These are phyloP conservation scores for Triops longicaudatus DNA, from an alignment of 1,140 invertebrate genomes.

Conservation along the genomic window DNA sequence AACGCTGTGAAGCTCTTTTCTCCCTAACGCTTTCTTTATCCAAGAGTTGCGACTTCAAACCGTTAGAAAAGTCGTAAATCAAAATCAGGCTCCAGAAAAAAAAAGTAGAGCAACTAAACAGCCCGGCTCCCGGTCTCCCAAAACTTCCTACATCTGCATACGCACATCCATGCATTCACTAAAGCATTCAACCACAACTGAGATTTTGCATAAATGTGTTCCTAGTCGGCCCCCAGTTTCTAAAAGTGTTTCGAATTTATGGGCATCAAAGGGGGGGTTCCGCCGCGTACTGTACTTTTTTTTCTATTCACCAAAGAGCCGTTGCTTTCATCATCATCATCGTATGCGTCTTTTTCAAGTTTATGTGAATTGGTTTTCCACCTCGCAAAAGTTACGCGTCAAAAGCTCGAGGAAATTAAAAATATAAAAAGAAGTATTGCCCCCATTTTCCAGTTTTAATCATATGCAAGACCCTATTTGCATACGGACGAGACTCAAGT, in stretches of 20 bases:
- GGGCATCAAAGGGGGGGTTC: neutral
- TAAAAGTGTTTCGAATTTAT: neutral
- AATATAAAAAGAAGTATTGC: neutral
- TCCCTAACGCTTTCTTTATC: neutral
- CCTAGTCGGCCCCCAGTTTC: neutral
- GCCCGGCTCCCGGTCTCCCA: neutral
- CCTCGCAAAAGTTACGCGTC: neutral
- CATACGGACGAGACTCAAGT: constrained; percentile 1
- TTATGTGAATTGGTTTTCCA: neutral
- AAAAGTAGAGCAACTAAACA: constrained; percentile 1
- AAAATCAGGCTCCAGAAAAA: constrained; percentile 1
- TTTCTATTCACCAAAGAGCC: neutral
- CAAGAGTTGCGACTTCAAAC: constrained; percentile 6
- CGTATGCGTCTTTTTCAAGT: neutral
- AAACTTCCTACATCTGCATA: constrained; percentile 5
- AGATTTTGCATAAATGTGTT: constrained; percentile 8
- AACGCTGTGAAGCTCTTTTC: constrained; percentile 12
- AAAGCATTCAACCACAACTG: constrained; percentile 2
- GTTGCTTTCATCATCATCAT: constrained; percentile 12
- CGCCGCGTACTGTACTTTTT: neutral
- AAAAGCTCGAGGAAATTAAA: neutral
- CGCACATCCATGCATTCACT: neutral
- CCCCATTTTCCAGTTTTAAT: neutral
- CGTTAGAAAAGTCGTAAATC: constrained; percentile 15
- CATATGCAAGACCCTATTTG: constrained; percentile 5